These are phyloP conservation scores for Ptychadena robeensis DNA, from an alignment of 2,797 vertebrate genomes.

Conservation along the genomic window DNA sequence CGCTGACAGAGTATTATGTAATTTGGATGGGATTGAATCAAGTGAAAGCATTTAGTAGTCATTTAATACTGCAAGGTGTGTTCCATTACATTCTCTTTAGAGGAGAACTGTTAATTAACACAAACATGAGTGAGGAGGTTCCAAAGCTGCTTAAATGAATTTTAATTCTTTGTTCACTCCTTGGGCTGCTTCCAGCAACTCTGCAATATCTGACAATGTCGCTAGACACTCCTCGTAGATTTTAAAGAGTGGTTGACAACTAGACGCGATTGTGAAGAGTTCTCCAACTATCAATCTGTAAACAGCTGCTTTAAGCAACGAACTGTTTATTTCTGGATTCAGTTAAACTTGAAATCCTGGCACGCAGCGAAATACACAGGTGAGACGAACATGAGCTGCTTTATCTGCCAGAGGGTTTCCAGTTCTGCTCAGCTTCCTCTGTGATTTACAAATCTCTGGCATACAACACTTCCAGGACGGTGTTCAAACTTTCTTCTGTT, in stretches of 20 bases:
- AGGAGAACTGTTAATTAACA: constrained; percentile 6
- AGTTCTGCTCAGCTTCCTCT: background rate
- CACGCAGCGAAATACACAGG: background rate
- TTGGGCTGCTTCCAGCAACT: constrained; percentile 1
- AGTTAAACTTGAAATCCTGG: background rate
- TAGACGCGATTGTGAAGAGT: background rate
- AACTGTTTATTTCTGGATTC: background rate
- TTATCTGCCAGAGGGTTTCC: background rate
- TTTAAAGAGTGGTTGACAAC: background rate
- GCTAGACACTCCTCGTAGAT: background rate
- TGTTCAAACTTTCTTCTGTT: background rate
- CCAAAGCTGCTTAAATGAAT: background rate
- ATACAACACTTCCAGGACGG: background rate
- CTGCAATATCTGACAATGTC: background rate
- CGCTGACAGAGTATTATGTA: background rate
- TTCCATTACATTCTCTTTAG: background rate
- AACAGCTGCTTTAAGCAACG: background rate
- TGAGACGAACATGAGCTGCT: background rate
- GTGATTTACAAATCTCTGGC: background rate
- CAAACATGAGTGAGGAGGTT: background rate
- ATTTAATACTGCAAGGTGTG: background rate
- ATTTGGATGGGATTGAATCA: background rate
- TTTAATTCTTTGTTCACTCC: constrained; percentile 1
- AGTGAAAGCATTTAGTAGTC: background rate
- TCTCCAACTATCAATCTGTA: background rate